Evolutionary conservation across 2,113 vertebrate species (phyloP), one percentile per base, ranked within the genome.

Genomic region (Enhydra lutris): DNA sequence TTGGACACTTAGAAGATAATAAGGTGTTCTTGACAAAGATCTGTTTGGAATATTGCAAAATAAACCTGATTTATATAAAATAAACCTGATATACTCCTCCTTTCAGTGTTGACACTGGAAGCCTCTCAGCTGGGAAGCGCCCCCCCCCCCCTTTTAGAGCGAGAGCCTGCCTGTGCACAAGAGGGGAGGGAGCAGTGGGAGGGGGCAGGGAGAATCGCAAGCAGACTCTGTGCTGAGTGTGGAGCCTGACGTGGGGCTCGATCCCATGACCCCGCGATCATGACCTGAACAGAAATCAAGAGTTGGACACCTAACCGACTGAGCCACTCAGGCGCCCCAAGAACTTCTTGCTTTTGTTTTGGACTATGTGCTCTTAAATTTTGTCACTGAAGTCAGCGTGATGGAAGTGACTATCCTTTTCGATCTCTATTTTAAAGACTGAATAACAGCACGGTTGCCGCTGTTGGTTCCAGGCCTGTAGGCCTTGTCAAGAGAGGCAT

Each of bases 361-460:
- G 42, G 26, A 14, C 18, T 24, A 0, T 4, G 11, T 81, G 42
- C 21, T 80, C 11, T 57, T 24, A 39, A 6, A 6, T 93, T 71
- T 50, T 74, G 42, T 12, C 31, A 55, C 52, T 20, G 17, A 61
- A 45, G 78, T 47, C 31, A 6, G 0, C 26, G 21, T 50, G 85
- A 4, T 34, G 13, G 52, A 57, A 61, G 14, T 31, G n/a, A 50
- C 6, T 1, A 1, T 73, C 6, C 26, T n/a, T 39, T 39, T 34
- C 21, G 31, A 23, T 21, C 47, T 78, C 42, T 18, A 4, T 29
- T 31, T 78, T 47, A 31, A 78, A 15, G 21, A 26, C 39, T 10
- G 7, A 1, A 1, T n/a, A 34, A 26, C 10, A 34, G 65, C n/a
- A 29, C 0, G 1, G 10, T 24, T 84, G 24, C 15, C 1, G 15